These are phyloP conservation scores for Seriola rivoliana DNA, from an alignment of 2,113 vertebrate species.

Conservation along the genomic window DNA sequence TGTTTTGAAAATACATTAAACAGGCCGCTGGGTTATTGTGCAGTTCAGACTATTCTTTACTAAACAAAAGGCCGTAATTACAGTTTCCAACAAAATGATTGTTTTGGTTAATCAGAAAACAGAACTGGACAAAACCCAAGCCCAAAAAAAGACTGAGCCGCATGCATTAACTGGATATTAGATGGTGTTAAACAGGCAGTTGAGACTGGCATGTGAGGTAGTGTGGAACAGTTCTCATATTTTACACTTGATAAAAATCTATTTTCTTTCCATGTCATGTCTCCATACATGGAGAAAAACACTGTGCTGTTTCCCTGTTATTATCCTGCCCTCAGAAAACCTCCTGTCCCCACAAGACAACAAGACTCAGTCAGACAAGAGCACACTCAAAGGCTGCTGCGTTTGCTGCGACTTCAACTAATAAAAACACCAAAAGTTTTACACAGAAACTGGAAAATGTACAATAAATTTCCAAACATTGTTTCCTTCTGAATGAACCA, in stretches of 20 bases:
- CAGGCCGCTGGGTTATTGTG: slow-evolving; percentile 14
- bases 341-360: too few relatives aligned
- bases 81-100: slow-evolving; percentile 7
- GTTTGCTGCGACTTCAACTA: too few relatives aligned
- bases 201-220: background rate
- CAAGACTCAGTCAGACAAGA: too few relatives aligned
- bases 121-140: slow-evolving; percentile 1
- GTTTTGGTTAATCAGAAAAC: slow-evolving; percentile 7
- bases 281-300: background rate
- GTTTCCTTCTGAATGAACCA: too few relatives aligned
- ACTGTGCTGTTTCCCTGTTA: too few relatives aligned
- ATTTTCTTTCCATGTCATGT: background rate
- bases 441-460: too few relatives aligned
- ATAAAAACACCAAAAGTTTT: too few relatives aligned
- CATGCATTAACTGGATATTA: background rate
- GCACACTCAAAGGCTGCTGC: too few relatives aligned
- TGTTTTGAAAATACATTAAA: background rate
- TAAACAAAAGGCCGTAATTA: slow-evolving; percentile 37
- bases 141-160: background rate
- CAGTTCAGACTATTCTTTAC: slow-evolving; percentile 10
- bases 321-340: too few relatives aligned
- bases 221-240: too few relatives aligned
- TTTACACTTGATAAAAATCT: background rate
- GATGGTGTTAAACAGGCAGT: background rate
- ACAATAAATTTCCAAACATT: too few relatives aligned